Conservation (phyloP, 2,888 invertebrate genomes). For the Sarcophaga subvicina region DNA sequence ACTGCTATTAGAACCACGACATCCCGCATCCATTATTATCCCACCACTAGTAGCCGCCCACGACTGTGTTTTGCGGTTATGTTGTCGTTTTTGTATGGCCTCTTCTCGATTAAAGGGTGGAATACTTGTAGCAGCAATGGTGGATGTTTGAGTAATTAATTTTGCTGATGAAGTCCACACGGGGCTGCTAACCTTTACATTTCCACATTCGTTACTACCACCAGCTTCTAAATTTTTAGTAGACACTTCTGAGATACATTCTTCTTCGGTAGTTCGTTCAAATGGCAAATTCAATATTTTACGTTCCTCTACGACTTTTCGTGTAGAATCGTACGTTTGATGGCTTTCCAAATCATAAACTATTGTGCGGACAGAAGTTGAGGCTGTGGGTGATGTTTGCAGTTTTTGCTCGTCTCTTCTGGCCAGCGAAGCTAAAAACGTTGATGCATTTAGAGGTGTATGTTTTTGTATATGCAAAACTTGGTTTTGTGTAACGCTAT, state of each 20-base stretch:
- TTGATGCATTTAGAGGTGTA: slow-evolving; percentile 70
- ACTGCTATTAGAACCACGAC: slow-evolving; percentile 73
- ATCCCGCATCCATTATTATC: slow-evolving; percentile 68
- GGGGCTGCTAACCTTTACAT: slow-evolving; percentile 72
- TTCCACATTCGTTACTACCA: slow-evolving; percentile 20
- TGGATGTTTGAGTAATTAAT: slow-evolving; percentile 80
- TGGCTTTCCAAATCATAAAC: slow-evolving; percentile 88
- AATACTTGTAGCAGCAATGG: slow-evolving; percentile 65
- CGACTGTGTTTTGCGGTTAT: slow-evolving; percentile 78
- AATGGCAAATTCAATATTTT: slow-evolving; percentile 74
- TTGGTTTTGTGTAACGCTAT: slow-evolving; percentile 95
- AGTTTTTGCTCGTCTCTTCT: slow-evolving; percentile 58
- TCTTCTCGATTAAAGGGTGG: slow-evolving; percentile 54
- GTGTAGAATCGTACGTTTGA: slow-evolving; percentile 77
- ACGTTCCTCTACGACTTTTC: slow-evolving; percentile 77
- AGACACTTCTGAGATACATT: slow-evolving; percentile 33
- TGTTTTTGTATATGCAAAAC: slow-evolving; percentile 90
- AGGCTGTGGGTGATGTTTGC: slow-evolving; percentile 58
- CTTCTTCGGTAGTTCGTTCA: slow-evolving; percentile 66
- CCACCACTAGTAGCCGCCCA: slow-evolving; percentile 79
- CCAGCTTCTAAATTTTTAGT: slow-evolving; percentile 21
- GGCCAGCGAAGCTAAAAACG: slow-evolving; percentile 56
- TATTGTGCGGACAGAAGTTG: slow-evolving; percentile 86
- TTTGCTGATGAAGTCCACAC: slow-evolving; percentile 81
- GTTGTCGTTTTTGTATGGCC: slow-evolving; percentile 73